phyloP scores from a whole-genome alignment of 1,140 invertebrate species.

The Rhagoletis zephyria region DNA sequence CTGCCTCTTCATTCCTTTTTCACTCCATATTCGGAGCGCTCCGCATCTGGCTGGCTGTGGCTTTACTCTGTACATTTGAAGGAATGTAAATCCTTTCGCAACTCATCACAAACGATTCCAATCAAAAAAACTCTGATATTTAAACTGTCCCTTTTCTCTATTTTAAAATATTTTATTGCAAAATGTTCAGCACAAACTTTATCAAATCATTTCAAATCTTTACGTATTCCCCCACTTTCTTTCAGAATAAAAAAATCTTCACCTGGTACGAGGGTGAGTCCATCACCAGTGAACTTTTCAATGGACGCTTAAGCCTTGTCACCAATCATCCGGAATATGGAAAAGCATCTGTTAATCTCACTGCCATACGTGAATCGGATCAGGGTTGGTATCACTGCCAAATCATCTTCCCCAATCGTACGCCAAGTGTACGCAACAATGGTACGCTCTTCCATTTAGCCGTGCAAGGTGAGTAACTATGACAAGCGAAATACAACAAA shows the following conservation, averaged over 20 bases:
- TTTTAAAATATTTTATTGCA: too few species aligned
- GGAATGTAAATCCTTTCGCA: too few species aligned
- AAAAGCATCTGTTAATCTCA: constrained; percentile 88
- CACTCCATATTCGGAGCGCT: too few species aligned
- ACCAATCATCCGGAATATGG: constrained; percentile 77
- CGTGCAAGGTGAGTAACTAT: constrained; percentile 80
- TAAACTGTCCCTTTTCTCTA: too few species aligned
- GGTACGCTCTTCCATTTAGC: constrained; percentile 90
- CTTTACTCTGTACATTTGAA: too few species aligned
- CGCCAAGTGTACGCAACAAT: constrained; percentile 86
- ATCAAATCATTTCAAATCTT: background rate
- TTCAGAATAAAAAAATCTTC: constrained; percentile 81
- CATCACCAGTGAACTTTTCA: constrained; percentile 81
- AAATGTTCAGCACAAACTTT: too few species aligned
- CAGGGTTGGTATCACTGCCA: constrained; percentile 93
- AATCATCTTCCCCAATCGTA: constrained; percentile 89
- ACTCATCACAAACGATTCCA: too few species aligned
- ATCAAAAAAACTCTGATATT: too few species aligned
- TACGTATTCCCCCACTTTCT: constrained; percentile 56
- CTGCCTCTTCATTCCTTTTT: too few species aligned
- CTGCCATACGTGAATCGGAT: constrained; percentile 89
- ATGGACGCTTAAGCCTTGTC: constrained; percentile 81
- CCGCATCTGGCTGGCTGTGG: too few species aligned
- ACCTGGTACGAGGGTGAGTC: constrained; percentile 87
- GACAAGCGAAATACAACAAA: background rate